A percentile compares a stretch with the other conserved stretches of the same genome.
phyloP scores from a whole-genome alignment of 2,888 invertebrate species.

The Eilema sororculum region DNA sequence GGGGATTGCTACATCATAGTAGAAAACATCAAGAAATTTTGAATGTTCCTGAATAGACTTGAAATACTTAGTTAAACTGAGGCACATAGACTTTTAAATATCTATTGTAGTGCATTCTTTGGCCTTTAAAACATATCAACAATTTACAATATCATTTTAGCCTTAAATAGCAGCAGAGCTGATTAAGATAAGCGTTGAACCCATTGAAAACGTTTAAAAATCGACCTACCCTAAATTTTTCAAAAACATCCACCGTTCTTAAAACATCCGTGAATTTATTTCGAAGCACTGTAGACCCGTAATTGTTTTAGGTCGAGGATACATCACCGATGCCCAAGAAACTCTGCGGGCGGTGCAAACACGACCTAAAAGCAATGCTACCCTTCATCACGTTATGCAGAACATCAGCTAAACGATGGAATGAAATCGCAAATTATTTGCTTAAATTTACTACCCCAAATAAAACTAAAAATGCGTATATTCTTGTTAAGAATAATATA shows the following conservation, averaged over 20 bases:
- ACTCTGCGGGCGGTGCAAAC: slow-evolving; percentile 59
- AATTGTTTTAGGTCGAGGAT: slow-evolving; percentile 73
- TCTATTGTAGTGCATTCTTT: not conserved
- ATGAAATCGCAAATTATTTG: slow-evolving; percentile 50
- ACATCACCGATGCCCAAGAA: slow-evolving; percentile 58
- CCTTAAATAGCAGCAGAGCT: not conserved
- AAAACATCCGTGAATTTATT: not conserved
- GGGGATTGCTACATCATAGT: slow-evolving; percentile 69
- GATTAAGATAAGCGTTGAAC: not conserved
- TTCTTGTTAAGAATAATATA: slow-evolving; percentile 48
- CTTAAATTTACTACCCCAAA: slow-evolving; percentile 32
- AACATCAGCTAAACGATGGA: slow-evolving; percentile 61
- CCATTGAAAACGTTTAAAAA: no score
- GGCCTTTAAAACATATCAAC: not conserved
- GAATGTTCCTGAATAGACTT: not conserved
- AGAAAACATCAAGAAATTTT: slow-evolving; percentile 60
- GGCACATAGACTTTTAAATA: not conserved
- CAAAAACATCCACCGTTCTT: not conserved
- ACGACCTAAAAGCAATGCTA: slow-evolving; percentile 46
- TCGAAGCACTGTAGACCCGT: slow-evolving; percentile 37
- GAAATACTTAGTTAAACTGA: not conserved
- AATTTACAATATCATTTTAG: not conserved
- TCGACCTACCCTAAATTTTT: not conserved
- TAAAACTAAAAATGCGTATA: slow-evolving; percentile 55
- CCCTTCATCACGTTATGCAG: slow-evolving; percentile 61